A percentile compares a stretch with the other conserved stretches of the same genome.
phyloP scores from a whole-genome alignment of 2,797 vertebrate species.

The Astyanax mexicanus region DNA sequence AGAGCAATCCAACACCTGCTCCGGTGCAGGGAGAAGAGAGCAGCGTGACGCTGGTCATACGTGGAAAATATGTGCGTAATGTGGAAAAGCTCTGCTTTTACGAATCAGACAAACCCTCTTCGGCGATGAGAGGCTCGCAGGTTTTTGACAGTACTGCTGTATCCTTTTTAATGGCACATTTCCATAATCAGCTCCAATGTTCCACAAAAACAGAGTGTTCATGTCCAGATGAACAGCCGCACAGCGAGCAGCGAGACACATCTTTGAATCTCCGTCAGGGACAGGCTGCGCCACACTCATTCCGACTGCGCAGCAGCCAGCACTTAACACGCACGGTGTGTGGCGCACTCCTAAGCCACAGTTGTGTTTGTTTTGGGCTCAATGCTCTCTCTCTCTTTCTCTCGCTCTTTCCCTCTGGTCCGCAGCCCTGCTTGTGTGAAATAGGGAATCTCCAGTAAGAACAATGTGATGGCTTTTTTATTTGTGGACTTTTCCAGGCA shows the following conservation, averaged over 20 bases:
- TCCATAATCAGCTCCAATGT: constrained; percentile 47
- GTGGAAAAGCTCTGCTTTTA: constrained; percentile 31
- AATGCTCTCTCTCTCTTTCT: constrained; percentile 19
- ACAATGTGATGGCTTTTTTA: constrained; percentile 40
- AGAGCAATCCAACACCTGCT: constrained; percentile 37
- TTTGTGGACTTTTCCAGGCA: constrained; percentile 41
- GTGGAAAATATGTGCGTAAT: constrained; percentile 40
- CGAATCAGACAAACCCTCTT: constrained; percentile 17
- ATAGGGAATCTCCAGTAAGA: constrained; percentile 47
- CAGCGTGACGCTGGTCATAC: constrained; percentile 31
- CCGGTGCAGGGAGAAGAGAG: constrained; percentile 16
- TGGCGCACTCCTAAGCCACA: constrained; percentile 51
- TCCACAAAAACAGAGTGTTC: constrained; percentile 35
- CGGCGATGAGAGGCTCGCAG: constrained; percentile 24
- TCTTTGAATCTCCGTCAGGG: constrained; percentile 49
- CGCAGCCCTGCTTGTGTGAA: constrained; percentile 31
- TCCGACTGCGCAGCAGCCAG: constrained; percentile 48
- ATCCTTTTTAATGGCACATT: constrained; percentile 23
- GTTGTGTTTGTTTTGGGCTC: constrained; percentile 60
- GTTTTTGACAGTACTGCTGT: constrained; percentile 41
- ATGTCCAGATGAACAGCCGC: constrained; percentile 38
- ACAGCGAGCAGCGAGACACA: neutral
- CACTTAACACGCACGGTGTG: constrained; percentile 53
- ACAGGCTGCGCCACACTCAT: constrained; percentile 33
- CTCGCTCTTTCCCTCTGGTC: constrained; percentile 42